Evolutionary conservation across 2,888 invertebrate genomes (phyloP), one percentile per base, ranked within the genome.

Genomic region (Hyposoter didymator): DNA sequence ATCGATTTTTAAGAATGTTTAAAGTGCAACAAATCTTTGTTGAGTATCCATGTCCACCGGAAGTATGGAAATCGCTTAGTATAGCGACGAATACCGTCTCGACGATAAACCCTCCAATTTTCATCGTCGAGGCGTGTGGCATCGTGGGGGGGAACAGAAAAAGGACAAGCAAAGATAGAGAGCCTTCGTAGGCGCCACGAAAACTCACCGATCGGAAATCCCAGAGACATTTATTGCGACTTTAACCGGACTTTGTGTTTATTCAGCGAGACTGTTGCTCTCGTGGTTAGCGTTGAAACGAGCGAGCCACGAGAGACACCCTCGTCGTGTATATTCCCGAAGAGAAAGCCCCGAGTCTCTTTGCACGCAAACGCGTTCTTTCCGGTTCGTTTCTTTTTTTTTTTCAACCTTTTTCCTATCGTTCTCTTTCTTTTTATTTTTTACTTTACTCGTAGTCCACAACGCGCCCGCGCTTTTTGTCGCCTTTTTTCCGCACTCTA

Each of bases 191-290:
- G 88, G 88, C 88, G 88, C 88, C 88, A 86, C 75, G 78, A 74
- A 84, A 83, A 70, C 87, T 81, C 83, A 84, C 84, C 88, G 89
- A 90, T 91, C 91, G 92, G 90, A 92, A 91, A 90, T 88, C 87
- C 88, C 88, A 89, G 75, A 90, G 93, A 93, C 93, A 92, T 94
- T 94, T 93, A 93, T 93, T 93, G 91, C 93, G 93, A 92, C 92
- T 92, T 92, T 91, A 92, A 92, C 93, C 89, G 93, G 93, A 93
- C 93, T 93, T 93, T 93, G 92, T 93, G 93, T 93, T 93, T 93
- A 93, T 93, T 93, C 92, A 93, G 92, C 92, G 92, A 64, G 79
- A 92, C 92, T 93, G 92, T 93, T 93, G 92, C 93, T 92, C 89
- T 88, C 89, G 87, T 89, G 88, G 89, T 89, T 88, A 86, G 85